Evolutionary conservation across 2,797 vertebrate species (phyloP), one percentile per base, ranked within the genome.

Genomic region (Paratrypauchen microcephalus): DNA sequence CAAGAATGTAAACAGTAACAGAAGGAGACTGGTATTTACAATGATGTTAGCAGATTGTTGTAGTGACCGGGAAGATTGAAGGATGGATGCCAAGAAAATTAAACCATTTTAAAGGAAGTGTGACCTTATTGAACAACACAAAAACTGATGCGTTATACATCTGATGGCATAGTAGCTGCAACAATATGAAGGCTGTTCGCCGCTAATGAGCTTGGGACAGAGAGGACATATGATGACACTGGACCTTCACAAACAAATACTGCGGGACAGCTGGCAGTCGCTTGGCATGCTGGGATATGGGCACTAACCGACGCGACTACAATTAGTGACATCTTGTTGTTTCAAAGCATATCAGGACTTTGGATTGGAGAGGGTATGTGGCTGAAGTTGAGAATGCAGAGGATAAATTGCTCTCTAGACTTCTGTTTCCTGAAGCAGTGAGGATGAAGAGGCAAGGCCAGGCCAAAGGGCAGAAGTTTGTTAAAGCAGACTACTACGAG

Each of bases 401-500:
- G 71, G 80, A 60, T 36, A 36, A 65, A 24, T 65, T 75, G 73
- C 74, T 65, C 71, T 75, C 61, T 7, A 39, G 67, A 66, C 68
- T 68, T 66, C 66, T 60, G 69, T 76, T 4, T 68, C 68, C 72
- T 66, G 70, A 73, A 86, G 73, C 73, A 77, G 75, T 87, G 87
- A 92, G 77, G 72, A 92, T 92, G 91, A 91, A 89, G 85, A 89
- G 90, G 74, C 85, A 94, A 94, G 96, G 96, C 94, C 96, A 95
- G 92, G 94, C 93, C 93, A 97, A 95, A 93, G 96, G 96, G 93
- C 97, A 97, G 95, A 97, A 95, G 94, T 98, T 98, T 81, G 96
- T 97, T 61, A 97, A 97, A 92, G 95, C 95, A 84, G 97, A 99
- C 93, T 98, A 98, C 91, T 99, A 97, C 76, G 97, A 97, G 73